Conservation (phyloP, 64 coral and sea anemone species). For the Catalaphyllia jardinei region DNA sequence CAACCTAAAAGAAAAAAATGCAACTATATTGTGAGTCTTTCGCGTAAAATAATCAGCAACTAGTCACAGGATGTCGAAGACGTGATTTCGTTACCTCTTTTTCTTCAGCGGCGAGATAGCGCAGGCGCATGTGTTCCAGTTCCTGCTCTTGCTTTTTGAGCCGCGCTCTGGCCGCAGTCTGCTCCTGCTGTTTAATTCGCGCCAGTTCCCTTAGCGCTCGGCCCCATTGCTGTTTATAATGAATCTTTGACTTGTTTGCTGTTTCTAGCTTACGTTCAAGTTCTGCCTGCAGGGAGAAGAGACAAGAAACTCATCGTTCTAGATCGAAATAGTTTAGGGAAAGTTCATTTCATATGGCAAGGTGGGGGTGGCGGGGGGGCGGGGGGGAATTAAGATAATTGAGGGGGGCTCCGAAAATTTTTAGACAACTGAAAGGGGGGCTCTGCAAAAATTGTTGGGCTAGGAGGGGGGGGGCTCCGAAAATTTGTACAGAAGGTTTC, state of each 20-base stretch:
- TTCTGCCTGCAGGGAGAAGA: slow-evolving; percentile 46
- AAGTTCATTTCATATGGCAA: too few relatives aligned
- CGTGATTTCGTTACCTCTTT: slow-evolving; percentile 66
- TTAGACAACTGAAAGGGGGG: too few relatives aligned
- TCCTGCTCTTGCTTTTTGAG: slow-evolving; percentile 95
- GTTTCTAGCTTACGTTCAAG: slow-evolving; percentile 90
- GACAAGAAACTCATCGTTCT: too few relatives aligned
- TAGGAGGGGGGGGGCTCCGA: too few relatives aligned
- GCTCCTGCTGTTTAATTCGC: slow-evolving; percentile 92
- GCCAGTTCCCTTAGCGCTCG: slow-evolving; percentile 87
- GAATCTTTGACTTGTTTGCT: slow-evolving; percentile 95
- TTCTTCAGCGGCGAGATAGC: slow-evolving; percentile 93
- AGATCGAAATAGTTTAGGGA: too few relatives aligned
- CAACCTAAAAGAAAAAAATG: slow-evolving; percentile 58
- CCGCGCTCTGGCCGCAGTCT: slow-evolving; percentile 78
- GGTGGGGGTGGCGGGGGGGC: too few relatives aligned
- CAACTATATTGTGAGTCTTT: too few relatives aligned
- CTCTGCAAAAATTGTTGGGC: too few relatives aligned
- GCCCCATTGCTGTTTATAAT: slow-evolving; percentile 99
- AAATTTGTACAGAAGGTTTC: too few relatives aligned
- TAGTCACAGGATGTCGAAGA: neutral
- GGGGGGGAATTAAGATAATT: too few relatives aligned
- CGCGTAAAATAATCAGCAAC: neutral
- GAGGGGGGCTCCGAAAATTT: too few relatives aligned
- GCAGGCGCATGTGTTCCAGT: slow-evolving; percentile 90